phyloP scores from a whole-genome alignment of 2,888 invertebrate species.

The Pilophorus perplexus region DNA sequence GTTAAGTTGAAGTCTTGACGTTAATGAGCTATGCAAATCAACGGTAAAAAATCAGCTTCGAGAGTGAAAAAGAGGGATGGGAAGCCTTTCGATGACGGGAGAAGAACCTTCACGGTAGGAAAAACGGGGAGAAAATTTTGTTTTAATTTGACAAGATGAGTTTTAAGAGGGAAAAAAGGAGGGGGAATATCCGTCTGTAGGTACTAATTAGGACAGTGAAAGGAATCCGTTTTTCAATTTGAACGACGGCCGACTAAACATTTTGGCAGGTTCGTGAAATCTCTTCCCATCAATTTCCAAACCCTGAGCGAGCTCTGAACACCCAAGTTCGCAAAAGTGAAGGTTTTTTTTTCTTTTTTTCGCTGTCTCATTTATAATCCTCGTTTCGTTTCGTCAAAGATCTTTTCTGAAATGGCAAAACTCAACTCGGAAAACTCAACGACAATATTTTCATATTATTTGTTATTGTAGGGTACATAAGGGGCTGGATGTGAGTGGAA shows the following conservation, averaged over 20 bases:
- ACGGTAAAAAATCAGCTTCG: conserved; percentile 39
- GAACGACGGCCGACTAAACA: conserved; percentile 39
- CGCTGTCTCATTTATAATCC: background rate
- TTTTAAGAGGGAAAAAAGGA: conserved; percentile 40
- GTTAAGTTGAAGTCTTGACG: conserved; percentile 44
- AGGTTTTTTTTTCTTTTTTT: background rate
- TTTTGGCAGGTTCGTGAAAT: conserved; percentile 40
- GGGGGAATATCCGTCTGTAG: conserved; percentile 32
- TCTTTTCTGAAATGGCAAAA: too few species aligned
- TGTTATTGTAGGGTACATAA: too few species aligned
- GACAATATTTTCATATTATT: too few species aligned
- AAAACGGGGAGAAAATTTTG: conserved; percentile 40
- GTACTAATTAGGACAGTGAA: conserved; percentile 43
- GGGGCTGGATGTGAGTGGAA: too few species aligned
- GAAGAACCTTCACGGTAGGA: background rate
- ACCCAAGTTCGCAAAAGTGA: background rate
- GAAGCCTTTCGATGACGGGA: background rate
- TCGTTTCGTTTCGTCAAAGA: too few species aligned
- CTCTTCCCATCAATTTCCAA: conserved; percentile 34
- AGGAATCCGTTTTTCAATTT: conserved; percentile 43
- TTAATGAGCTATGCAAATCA: conserved; percentile 48
- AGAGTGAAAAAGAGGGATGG: background rate
- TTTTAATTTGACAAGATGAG: conserved; percentile 47
- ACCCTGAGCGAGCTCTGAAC: too few species aligned
- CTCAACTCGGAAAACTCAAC: too few species aligned